phyloP scores from a whole-genome alignment of 2,888 invertebrate genomes.

The Torymus texanus region DNA sequence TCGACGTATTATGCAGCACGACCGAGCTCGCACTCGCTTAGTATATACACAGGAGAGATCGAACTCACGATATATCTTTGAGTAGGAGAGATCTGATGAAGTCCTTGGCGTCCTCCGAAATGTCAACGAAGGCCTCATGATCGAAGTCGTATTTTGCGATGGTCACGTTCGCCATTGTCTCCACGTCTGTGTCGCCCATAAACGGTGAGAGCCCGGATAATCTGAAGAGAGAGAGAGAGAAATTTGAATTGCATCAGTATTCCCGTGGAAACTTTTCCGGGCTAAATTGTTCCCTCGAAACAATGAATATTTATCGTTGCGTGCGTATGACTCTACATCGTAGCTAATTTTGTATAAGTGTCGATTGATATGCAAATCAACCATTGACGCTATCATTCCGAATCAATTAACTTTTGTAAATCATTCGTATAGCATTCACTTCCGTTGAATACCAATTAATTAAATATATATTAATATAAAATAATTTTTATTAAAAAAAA shows the following conservation, averaged over 20 bases:
- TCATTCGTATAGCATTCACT: background rate
- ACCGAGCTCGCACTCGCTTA: too few species aligned
- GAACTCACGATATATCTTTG: conserved; percentile 92
- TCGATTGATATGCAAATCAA: too few species aligned
- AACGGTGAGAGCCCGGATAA: conserved; percentile 98
- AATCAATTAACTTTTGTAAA: conserved; percentile 2
- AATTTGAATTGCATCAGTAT: background rate
- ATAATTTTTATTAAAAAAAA: too few species aligned
- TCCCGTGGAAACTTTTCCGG: background rate
- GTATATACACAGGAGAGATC: background rate
- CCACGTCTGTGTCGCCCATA: conserved; percentile 97
- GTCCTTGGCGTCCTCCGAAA: conserved; percentile 96
- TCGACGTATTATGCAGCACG: too few species aligned
- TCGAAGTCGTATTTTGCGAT: conserved; percentile 98
- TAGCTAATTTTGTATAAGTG: too few species aligned
- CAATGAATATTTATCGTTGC: too few species aligned
- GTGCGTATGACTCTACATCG: too few species aligned
- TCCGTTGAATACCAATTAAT: too few species aligned
- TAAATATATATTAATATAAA: too few species aligned
- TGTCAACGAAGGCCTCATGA: conserved; percentile 96
- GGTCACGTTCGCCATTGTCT: conserved; percentile 99
- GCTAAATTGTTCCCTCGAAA: background rate
- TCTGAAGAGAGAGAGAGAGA: conserved; percentile 76
- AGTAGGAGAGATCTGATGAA: conserved; percentile 94
- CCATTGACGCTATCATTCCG: too few species aligned